Evolutionary conservation across 2,797 vertebrate species (phyloP).

Genomic region (Echiichthys vipera): DNA sequence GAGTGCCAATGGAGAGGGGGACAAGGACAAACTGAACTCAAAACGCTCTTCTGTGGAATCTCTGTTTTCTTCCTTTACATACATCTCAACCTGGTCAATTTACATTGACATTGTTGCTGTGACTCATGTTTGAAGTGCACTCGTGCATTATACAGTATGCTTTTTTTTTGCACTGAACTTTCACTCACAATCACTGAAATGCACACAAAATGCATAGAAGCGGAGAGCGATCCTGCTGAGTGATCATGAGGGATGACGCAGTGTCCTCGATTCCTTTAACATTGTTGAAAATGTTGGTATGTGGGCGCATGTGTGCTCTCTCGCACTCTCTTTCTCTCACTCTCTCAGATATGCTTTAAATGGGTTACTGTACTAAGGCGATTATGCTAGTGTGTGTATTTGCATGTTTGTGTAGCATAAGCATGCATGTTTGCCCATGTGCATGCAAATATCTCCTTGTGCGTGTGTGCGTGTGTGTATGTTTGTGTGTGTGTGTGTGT

Average conservation of each 20-base stretch:
- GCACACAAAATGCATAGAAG: constrained; percentile 38
- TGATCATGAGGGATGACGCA: constrained; percentile 75
- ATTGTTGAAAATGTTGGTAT: constrained; percentile 69
- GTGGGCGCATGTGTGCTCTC: constrained; percentile 68
- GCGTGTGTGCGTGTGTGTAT: constrained; percentile 18
- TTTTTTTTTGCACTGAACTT: constrained; percentile 9
- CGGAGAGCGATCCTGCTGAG: constrained; percentile 57
- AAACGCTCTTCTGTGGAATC: constrained; percentile 9
- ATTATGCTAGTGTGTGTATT: constrained; percentile 63
- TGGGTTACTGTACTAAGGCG: constrained; percentile 80
- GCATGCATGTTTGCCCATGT: constrained; percentile 49
- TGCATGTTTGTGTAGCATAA: constrained; percentile 47
- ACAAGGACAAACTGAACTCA: constrained; percentile 70
- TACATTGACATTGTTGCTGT: constrained; percentile 5
- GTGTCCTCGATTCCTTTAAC: constrained; percentile 78
- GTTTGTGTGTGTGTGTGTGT: constrained; percentile 9
- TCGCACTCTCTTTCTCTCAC: constrained; percentile 25
- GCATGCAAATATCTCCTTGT: constrained; percentile 38
- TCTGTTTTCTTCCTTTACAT: constrained; percentile 12
- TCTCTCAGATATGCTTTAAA: constrained; percentile 71
- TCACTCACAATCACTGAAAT: constrained; percentile 16
- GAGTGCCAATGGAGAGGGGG: constrained; percentile 58
- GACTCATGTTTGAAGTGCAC: constrained; percentile 24
- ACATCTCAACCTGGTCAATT: constrained; percentile 17
- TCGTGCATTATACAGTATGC: constrained; percentile 10